Evolutionary conservation across 2,797 vertebrate genomes (phyloP), one percentile per base, ranked within the genome.

Genomic region (Platalea minor): DNA sequence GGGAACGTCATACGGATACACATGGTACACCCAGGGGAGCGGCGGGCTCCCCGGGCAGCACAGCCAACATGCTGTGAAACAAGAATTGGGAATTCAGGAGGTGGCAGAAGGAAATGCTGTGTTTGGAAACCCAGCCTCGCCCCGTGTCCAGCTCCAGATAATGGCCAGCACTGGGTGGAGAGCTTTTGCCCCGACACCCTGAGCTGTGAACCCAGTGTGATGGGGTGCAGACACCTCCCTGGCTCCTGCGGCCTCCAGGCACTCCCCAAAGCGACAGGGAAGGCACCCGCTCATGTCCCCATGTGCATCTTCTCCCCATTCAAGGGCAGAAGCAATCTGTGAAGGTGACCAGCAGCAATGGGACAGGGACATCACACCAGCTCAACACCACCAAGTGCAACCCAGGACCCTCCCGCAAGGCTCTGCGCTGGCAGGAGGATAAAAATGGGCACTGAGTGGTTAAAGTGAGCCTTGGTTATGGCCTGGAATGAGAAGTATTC

Each of bases 401-500:
- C 33, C 35, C 82, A 65, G 57, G 20, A 39, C 17, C 41, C 23
- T 76, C 28, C 51, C 0, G 0, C 7, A 43, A 43, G 60, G 45
- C 18, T 78, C 57, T 64, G 60, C 1, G 1, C 64, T 18, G 41
- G 31, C 41, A 57, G 48, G 19, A 29, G 46, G 29, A 57, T 15
- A 51, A 88, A 84, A 78, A 60, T 3, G 67, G 61, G 37, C 39
- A 43, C 0, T 0, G 67, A 54, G 85, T 12, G 16, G 83, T 79
- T 93, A 87, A 94, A 93, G 65, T 13, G n/a, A 95, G 13, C 21
- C 83, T 10, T 39, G 29, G 50, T 54, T 84, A 61, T 0, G 24
- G 33, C 54, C 81, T 93, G 95, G 95, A 96, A 95, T 70, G 74
- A 93, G 78, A 89, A 87, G 24, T 5, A 94, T 94, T 93, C 48